A percentile compares a stretch with the other conserved stretches of the same genome.
These are phyloP conservation scores for Anthopleura xanthogrammica DNA, from an alignment of 92 coral and sea anemone genomes.

Conservation along the genomic window DNA sequence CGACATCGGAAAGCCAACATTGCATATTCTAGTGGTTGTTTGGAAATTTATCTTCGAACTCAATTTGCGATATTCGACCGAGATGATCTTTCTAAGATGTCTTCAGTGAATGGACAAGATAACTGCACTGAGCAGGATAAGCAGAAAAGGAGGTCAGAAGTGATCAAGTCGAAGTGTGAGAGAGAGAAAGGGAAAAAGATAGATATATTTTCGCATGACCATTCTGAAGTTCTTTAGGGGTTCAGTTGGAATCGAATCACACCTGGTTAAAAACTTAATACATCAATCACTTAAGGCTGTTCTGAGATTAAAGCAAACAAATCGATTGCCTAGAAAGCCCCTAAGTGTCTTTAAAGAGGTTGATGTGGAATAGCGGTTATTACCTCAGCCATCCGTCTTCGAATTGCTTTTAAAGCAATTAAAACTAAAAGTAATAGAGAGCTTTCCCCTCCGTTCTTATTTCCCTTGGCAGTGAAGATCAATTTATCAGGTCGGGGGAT, in stretches of 20 bases:
- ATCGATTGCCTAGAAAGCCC: slow-evolving; percentile 66
- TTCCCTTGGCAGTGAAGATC: slow-evolving; percentile 24
- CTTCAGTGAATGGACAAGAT: slow-evolving; percentile 17
- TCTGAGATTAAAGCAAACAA: slow-evolving; percentile 71
- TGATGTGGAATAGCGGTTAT: slow-evolving; percentile 69
- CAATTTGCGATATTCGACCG: slow-evolving; percentile 21
- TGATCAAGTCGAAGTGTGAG: neutral
- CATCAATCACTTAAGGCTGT: slow-evolving; percentile 61
- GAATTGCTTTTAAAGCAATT: slow-evolving; percentile 68
- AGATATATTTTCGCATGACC: neutral
- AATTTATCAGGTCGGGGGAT: slow-evolving; percentile 8
- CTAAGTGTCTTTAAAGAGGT: slow-evolving; percentile 60
- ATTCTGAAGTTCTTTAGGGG: neutral
- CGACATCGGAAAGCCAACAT: slow-evolving; percentile 11
- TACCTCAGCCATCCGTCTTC: slow-evolving; percentile 51
- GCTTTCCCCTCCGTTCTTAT: slow-evolving; percentile 27
- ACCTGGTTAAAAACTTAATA: slow-evolving; percentile 23
- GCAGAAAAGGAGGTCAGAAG: neutral
- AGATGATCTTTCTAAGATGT: slow-evolving; percentile 16
- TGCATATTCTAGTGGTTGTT: slow-evolving; percentile 10
- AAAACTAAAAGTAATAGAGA: slow-evolving; percentile 44
- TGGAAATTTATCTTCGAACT: slow-evolving; percentile 10
- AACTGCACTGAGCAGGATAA: neutral
- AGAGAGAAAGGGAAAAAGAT: neutral
- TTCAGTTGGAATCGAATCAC: slow-evolving; percentile 11